Evolutionary conservation across 2,888 invertebrate species (phyloP), one percentile per base, ranked within the genome.

Genomic region (Xanthorhoe spadicearia): DNA sequence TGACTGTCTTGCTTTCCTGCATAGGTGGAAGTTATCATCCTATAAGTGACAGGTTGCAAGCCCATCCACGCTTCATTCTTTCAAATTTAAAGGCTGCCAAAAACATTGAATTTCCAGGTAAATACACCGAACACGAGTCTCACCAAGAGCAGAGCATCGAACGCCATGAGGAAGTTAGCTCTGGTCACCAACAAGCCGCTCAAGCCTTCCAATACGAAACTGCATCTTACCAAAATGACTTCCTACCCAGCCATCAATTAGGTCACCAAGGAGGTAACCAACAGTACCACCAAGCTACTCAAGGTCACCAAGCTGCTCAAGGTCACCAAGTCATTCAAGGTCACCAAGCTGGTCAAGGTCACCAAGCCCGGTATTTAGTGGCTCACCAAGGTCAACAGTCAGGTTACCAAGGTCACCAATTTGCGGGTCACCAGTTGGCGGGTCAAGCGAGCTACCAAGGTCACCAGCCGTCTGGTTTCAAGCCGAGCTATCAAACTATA

Each of bases 91-190:
- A 32, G 7, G 0, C 32, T 7, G 8, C 32, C 1, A 32, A 32
- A 32, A 48, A 17, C 35, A 56, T 62, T 59, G 35, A 23, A 50
- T 35, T 67, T 66, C 0, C 74, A 85, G 86, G 85, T 52, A 75
- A 80, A 60, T 85, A 86, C 71, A 75, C 69, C 10, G 52, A 61
- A 9, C 35, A 52, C 17, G 58, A 58, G 28, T 51, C 52, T 50
- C 62, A 59, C 9, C 56, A 61, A 17, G 53, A 65, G 38, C 46
- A 58, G 19, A 2, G 17, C 1, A 19, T 46, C n/a, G 57, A 65
- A 13, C 64, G 64, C 9, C 52, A 55, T 9, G 54, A 46, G 32
- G 17, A 56, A 15, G 5, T 52, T 19, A 53, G 17, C 17, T 19
- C 48, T 32, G 43, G 19, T 23, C 54, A 55, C 7, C 62, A 51